These are phyloP conservation scores for Synergus umbraculus DNA, from an alignment of 2,888 invertebrate genomes.

Conservation along the genomic window DNA sequence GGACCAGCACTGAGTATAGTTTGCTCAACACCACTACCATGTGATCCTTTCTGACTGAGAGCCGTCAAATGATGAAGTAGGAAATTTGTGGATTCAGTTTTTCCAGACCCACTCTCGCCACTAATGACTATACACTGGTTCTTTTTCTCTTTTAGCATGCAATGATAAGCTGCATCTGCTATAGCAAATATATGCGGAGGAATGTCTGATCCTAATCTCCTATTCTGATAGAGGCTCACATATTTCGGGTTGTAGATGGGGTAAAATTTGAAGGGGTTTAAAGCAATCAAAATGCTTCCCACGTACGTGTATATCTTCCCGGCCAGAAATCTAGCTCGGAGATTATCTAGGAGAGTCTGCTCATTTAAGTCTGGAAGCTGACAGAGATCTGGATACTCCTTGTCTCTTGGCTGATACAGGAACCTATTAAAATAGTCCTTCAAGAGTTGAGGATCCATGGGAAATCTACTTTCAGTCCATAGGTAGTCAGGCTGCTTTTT, in stretches of 20 bases:
- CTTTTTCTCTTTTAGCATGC: slow-evolving; percentile 93
- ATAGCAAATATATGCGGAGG: slow-evolving; percentile 98
- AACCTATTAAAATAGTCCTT: slow-evolving; percentile 95
- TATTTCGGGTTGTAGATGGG: slow-evolving; percentile 99
- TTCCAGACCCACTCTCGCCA: slow-evolving; percentile 96
- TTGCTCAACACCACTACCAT: slow-evolving; percentile 97
- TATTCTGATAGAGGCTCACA: slow-evolving; percentile 96
- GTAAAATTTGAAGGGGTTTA: slow-evolving; percentile 96
- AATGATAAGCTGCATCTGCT: slow-evolving; percentile 95
- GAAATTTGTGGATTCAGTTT: slow-evolving; percentile 98
- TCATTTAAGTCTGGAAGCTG: slow-evolving; percentile 97
- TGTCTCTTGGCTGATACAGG: slow-evolving; percentile 93
- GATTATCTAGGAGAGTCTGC: slow-evolving; percentile 93
- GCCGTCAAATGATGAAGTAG: slow-evolving; percentile 96
- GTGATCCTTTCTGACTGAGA: slow-evolving; percentile 94
- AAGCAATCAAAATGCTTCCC: slow-evolving; percentile 95
- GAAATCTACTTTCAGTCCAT: slow-evolving; percentile 90
- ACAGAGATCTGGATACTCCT: slow-evolving; percentile 97
- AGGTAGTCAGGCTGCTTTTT: slow-evolving; percentile 91
- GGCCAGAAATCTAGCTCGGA: slow-evolving; percentile 91
- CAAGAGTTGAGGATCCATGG: slow-evolving; percentile 93
- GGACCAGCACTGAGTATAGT: slow-evolving; percentile 97
- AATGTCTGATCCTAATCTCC: slow-evolving; percentile 92
- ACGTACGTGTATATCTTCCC: slow-evolving; percentile 98
- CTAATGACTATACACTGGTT: slow-evolving; percentile 98